Conservation (phyloP, 2,113 vertebrate genomes). For the Columbina picui region DNA sequence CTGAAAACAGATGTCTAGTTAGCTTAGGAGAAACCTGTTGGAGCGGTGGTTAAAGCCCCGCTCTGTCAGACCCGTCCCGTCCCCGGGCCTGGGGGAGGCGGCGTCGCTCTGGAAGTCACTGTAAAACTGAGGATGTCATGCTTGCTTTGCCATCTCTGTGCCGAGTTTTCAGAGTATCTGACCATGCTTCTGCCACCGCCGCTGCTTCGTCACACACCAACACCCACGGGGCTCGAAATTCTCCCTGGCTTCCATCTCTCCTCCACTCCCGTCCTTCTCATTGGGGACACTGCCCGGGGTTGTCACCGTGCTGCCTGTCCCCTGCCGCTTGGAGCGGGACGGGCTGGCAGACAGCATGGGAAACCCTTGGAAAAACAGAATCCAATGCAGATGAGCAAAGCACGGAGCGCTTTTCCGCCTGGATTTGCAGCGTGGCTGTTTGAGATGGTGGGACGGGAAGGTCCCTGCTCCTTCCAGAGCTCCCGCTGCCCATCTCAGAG, state of each 20-base stretch:
- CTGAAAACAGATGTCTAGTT: not conserved
- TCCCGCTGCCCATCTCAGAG: not conserved
- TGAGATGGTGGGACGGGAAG: not conserved
- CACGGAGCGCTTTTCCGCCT: slow-evolving; percentile 43
- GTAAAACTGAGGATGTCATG: slow-evolving; percentile 74
- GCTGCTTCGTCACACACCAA: slow-evolving; percentile 73
- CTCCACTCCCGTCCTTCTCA: slow-evolving; percentile 21
- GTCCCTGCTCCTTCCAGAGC: not conserved
- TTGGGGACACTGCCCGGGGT: slow-evolving; percentile 8
- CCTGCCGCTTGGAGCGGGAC: accelerated
- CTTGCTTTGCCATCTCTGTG: slow-evolving; percentile 82
- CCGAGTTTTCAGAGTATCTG: slow-evolving; percentile 75
- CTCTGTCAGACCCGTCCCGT: not conserved
- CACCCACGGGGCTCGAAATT: slow-evolving; percentile 78
- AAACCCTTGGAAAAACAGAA: not conserved
- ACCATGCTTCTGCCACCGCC: slow-evolving; percentile 72
- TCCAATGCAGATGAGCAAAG: slow-evolving; percentile 57
- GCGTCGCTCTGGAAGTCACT: slow-evolving; percentile 45
- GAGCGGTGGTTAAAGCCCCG: not conserved
- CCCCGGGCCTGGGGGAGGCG: slow-evolving; percentile 9
- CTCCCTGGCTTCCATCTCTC: slow-evolving; percentile 68
- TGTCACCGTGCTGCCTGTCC: not conserved
- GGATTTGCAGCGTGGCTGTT: accelerated
- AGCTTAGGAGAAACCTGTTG: not conserved
- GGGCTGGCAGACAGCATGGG: slow-evolving; percentile 7